These are phyloP conservation scores for Anadara kagoshimensis DNA, from an alignment of 1,140 invertebrate species.

Conservation along the genomic window DNA sequence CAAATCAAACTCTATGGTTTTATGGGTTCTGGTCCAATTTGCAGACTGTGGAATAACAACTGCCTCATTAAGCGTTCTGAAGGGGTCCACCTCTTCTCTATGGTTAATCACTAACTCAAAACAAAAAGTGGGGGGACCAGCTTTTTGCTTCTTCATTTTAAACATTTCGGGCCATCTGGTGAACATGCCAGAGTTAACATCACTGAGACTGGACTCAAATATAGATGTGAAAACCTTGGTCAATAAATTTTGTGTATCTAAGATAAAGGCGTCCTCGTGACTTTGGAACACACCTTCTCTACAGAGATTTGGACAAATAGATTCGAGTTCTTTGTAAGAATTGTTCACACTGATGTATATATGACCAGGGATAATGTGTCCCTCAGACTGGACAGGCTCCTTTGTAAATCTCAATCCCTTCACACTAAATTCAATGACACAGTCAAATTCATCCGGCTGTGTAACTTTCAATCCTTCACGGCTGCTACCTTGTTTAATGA, in stretches of 20 bases:
- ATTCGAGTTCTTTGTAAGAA: no score
- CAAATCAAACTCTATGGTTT: not conserved
- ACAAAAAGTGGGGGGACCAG: not conserved
- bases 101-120: not conserved
- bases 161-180: not conserved
- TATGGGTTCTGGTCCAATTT: no score
- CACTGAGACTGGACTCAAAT: not conserved
- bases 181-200: not conserved
- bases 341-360: not conserved
- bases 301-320: not conserved
- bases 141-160: not conserved
- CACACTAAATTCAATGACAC: not conserved
- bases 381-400: not conserved
- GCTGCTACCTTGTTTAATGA: not conserved
- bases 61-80: no score
- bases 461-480: conserved; percentile 13
- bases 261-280: not conserved
- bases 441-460: conserved; percentile 7
- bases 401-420: not conserved
- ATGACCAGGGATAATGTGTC: not conserved
- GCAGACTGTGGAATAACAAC: not conserved
- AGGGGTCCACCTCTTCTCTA: not conserved
- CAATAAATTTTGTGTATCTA: conserved; percentile 6
- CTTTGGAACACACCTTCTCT: not conserved
- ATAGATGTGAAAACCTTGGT: conserved; percentile 3